Evolutionary conservation across 2,797 vertebrate genomes (phyloP).

Genomic region (Mallotus villosus): DNA sequence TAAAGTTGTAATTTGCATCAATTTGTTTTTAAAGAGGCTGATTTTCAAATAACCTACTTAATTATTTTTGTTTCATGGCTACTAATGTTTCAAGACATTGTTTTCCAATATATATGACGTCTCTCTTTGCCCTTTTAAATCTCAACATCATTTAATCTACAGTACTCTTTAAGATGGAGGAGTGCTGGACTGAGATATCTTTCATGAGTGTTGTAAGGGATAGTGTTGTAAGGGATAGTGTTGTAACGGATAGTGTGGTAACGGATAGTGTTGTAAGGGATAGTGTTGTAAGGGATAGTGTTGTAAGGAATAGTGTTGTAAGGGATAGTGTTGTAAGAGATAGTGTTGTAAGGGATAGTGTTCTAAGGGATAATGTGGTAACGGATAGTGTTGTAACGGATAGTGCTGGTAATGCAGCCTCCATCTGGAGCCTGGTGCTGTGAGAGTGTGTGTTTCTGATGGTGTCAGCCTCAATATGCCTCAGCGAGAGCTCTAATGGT

Average conservation of each 20-base stretch:
- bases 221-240: too few relatives aligned
- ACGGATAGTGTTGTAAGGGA: neutral
- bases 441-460: neutral
- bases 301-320: neutral
- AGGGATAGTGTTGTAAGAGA: neutral
- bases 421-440: neutral
- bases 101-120: neutral
- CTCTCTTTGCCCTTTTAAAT: neutral
- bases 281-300: neutral
- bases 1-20: neutral
- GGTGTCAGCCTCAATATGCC: neutral
- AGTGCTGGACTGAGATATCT: neutral
- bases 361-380: neutral
- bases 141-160: too few relatives aligned
- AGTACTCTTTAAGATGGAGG: too few relatives aligned
- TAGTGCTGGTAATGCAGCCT: neutral
- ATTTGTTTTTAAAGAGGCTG: too few relatives aligned
- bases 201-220: neutral
- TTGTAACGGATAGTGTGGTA: neutral
- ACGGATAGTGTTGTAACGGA: neutral
- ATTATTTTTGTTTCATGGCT: too few relatives aligned
- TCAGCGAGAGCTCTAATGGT: neutral
- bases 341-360: neutral
- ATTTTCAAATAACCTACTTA: too few relatives aligned
- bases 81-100: neutral